Evolutionary conservation across 2,797 vertebrate genomes (phyloP).

Genomic region (Squalus acanthias): DNA sequence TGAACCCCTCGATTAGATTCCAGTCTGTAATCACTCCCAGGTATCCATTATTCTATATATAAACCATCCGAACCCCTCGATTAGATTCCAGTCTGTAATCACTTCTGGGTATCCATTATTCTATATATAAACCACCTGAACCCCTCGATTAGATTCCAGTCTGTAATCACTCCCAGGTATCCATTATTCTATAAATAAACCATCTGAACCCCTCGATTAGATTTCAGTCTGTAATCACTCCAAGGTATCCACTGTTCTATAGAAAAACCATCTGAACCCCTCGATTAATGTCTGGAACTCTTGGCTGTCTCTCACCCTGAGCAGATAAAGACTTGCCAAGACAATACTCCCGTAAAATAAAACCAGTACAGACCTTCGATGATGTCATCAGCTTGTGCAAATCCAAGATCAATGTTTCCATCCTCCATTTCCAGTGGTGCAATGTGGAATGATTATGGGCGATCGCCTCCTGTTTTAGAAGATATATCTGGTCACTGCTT

Average conservation of each 20-base stretch:
- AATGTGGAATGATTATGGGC: slow-evolving; percentile 69
- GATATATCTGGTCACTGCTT: background rate
- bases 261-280: background rate
- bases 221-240: background rate
- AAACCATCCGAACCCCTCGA: background rate
- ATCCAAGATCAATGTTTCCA: slow-evolving; percentile 75
- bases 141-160: background rate
- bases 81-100: background rate
- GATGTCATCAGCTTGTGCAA: slow-evolving; percentile 78
- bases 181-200: background rate
- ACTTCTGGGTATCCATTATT: background rate
- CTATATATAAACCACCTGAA: background rate
- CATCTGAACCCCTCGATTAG: background rate
- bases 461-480: slow-evolving; percentile 75
- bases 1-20: background rate
- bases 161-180: background rate
- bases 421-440: slow-evolving; percentile 69
- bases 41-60: background rate
- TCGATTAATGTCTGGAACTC: background rate
- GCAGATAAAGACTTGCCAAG: background rate
- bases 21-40: background rate
- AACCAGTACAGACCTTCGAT: slow-evolving; percentile 68
- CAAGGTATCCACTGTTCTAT: background rate
- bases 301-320: background rate
- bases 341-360: background rate